A percentile compares a stretch with the other conserved stretches of the same genome.
Evolutionary conservation across 2,113 vertebrate genomes (phyloP).

Genomic region (Leptobrachium leishanense): DNA sequence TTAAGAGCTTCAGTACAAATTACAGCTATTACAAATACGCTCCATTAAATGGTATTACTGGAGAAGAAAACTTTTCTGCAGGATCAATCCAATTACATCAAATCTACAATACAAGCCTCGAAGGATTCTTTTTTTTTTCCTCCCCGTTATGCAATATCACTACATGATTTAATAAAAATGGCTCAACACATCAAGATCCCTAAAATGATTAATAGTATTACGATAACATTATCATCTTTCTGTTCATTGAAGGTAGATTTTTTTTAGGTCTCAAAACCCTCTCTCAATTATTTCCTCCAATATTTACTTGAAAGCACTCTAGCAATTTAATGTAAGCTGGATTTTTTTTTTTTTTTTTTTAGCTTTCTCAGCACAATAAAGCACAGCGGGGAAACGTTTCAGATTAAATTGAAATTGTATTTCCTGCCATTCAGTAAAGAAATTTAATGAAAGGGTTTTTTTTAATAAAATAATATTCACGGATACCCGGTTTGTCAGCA

Average conservation of each 20-base stretch:
- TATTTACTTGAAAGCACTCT: conserved; percentile 50
- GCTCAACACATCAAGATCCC: conserved; percentile 29
- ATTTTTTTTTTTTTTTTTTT: no score
- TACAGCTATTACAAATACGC: conserved; percentile 6
- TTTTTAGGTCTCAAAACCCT: conserved; percentile 45
- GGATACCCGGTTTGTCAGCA: conserved; percentile 40
- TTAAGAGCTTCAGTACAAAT: neutral
- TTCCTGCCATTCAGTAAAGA: conserved; percentile 52
- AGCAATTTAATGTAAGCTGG: conserved; percentile 47
- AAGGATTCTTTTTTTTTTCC: conserved; percentile 48
- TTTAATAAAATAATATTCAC: conserved; percentile 55
- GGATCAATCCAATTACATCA: conserved; percentile 48
- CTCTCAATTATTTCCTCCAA: conserved; percentile 57
- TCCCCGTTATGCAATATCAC: conserved; percentile 41
- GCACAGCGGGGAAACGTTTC: conserved; percentile 54
- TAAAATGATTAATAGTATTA: conserved; percentile 52
- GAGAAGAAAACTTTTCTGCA: conserved; percentile 40
- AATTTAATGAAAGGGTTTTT: conserved; percentile 54
- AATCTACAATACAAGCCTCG: conserved; percentile 41
- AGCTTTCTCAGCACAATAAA: conserved; percentile 52
- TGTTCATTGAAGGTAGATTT: conserved; percentile 50
- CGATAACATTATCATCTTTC: conserved; percentile 52
- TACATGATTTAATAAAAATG: conserved; percentile 37
- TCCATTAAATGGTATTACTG: conserved; percentile 37
- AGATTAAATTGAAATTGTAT: conserved; percentile 54